A percentile compares a stretch with the other conserved stretches of the same genome.
Evolutionary conservation across 2,888 invertebrate genomes (phyloP).

Genomic region (Anorthoa munda): DNA sequence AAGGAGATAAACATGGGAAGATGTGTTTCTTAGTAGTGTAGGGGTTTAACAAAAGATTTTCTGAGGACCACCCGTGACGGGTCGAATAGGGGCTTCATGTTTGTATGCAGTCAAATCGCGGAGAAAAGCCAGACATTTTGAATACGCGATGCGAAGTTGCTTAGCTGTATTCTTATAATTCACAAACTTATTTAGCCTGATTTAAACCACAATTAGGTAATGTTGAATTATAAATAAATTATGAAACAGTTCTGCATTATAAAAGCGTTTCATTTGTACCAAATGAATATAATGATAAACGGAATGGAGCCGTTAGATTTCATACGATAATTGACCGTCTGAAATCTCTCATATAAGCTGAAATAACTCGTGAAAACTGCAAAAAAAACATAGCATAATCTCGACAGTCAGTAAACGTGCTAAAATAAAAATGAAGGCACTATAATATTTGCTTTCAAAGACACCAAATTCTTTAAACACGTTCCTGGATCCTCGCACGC

Average conservation of each 20-base stretch:
- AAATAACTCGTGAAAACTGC: slow-evolving; percentile 6
- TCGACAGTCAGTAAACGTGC: not conserved
- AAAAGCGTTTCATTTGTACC: slow-evolving; percentile 15
- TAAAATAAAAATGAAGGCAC: slow-evolving; percentile 16
- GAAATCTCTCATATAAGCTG: not conserved
- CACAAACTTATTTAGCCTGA: not conserved
- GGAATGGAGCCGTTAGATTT: slow-evolving; percentile 13
- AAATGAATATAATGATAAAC: slow-evolving; percentile 3
- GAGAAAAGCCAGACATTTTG: not conserved
- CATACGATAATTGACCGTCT: not conserved
- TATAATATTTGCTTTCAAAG: slow-evolving; percentile 32
- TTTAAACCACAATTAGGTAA: not conserved
- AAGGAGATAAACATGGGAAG: slow-evolving; percentile 9
- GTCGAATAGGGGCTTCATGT: not conserved
- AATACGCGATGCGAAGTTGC: not conserved
- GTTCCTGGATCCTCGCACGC: no score
- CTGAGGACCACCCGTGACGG: slow-evolving; percentile 4
- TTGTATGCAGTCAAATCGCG: not conserved
- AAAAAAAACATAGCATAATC: slow-evolving; percentile 1
- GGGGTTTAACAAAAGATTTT: slow-evolving; percentile 4
- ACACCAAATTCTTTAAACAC: slow-evolving; percentile 28
- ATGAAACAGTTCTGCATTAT: not conserved
- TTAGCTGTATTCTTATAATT: not conserved
- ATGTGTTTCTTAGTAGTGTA: not conserved
- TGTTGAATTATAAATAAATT: not conserved